Percentiles rank a stretch among this genome's conserved stretches.
phyloP scores from a whole-genome alignment of 1,140 invertebrate species.

The Gryon sp. region DNA sequence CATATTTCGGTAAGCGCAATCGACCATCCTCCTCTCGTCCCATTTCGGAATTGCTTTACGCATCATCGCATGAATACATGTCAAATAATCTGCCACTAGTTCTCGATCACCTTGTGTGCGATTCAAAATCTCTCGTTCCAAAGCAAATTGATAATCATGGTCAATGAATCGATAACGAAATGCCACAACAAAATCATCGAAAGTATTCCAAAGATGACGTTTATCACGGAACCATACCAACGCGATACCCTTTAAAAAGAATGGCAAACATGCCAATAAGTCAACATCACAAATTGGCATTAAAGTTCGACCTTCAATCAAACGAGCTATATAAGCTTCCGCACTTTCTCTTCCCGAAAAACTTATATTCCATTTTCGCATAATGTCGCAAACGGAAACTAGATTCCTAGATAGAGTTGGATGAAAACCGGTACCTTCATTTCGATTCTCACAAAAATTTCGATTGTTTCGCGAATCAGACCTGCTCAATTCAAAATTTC shows the following conservation, averaged over 20 bases:
- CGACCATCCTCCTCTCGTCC: slow-evolving; percentile 7
- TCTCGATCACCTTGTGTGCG: slow-evolving; percentile 33
- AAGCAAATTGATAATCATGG: slow-evolving; percentile 20
- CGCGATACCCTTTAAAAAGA: slow-evolving; percentile 31
- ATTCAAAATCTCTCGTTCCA: slow-evolving; percentile 13
- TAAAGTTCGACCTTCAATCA: slow-evolving; percentile 6
- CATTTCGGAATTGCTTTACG: slow-evolving; percentile 2
- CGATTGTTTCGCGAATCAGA: neutral
- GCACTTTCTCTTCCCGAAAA: slow-evolving; percentile 12
- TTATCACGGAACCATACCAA: slow-evolving; percentile 34
- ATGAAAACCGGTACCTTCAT: neutral
- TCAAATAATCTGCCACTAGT: slow-evolving; percentile 40
- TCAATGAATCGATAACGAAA: slow-evolving; percentile 26
- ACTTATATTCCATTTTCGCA: slow-evolving; percentile 29
- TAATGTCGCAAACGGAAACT: slow-evolving; percentile 15
- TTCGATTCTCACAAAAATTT: neutral
- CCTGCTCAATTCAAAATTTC: too few species aligned
- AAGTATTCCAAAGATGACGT: neutral
- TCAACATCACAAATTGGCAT: slow-evolving; percentile 18
- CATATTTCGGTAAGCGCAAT: slow-evolving; percentile 43
- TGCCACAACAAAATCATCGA: slow-evolving; percentile 6
- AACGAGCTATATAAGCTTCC: slow-evolving; percentile 1
- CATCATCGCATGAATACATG: slow-evolving; percentile 26
- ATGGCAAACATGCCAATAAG: slow-evolving; percentile 36
- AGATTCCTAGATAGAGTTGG: slow-evolving; percentile 4